Conservation (phyloP, 2,888 invertebrate genomes). For the Melieria omissa region DNA sequence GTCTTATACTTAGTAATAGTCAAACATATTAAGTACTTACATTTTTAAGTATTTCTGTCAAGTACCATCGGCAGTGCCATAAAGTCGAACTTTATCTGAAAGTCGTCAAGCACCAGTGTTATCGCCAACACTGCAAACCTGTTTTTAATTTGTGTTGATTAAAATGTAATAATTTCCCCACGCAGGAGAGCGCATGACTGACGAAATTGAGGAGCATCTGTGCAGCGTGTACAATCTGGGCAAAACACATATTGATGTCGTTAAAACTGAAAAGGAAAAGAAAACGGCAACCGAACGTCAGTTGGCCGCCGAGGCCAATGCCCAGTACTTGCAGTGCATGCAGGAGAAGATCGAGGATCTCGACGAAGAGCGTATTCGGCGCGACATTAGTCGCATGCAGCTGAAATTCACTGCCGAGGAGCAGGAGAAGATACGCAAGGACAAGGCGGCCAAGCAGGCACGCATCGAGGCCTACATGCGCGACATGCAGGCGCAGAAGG, state of each 20-base stretch:
- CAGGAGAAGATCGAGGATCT: slow-evolving; percentile 65
- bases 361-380: slow-evolving; percentile 68
- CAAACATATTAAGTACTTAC: not conserved
- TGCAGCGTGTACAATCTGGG: slow-evolving; percentile 67
- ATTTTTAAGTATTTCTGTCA: not conserved
- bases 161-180: slow-evolving; percentile 4
- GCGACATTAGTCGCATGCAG: slow-evolving; percentile 68
- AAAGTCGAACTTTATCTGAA: too few species aligned
- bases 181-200: slow-evolving; percentile 56
- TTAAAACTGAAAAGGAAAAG: slow-evolving; percentile 60
- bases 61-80: too few species aligned
- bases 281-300: slow-evolving; percentile 66
- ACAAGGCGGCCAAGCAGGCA: slow-evolving; percentile 53
- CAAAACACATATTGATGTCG: slow-evolving; percentile 65
- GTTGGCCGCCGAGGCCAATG: slow-evolving; percentile 68
- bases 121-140: not conserved
- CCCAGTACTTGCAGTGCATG: slow-evolving; percentile 66
- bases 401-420: slow-evolving; percentile 63
- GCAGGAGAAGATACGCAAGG: slow-evolving; percentile 53
- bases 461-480: slow-evolving; percentile 56
- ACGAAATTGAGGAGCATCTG: slow-evolving; percentile 66
- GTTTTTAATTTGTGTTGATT: not conserved
- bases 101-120: not conserved
- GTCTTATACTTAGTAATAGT: not conserved
- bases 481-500: slow-evolving; percentile 54